phyloP scores from a whole-genome alignment of 2,888 invertebrate species.

The Apantesis nais region DNA sequence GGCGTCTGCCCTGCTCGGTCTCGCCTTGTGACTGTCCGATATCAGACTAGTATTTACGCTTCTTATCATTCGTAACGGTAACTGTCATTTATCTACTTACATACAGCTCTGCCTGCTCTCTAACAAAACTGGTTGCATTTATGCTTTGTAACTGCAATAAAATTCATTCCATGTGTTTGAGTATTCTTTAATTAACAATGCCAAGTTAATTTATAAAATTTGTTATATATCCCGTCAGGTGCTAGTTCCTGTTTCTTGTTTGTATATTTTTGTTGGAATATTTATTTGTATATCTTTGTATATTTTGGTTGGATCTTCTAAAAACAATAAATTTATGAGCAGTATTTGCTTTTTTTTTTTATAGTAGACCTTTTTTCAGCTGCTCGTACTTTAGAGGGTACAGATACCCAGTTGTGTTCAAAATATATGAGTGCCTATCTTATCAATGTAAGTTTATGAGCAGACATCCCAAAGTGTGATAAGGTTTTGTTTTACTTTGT shows the following conservation, averaged over 20 bases:
- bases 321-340: slow-evolving; percentile 37
- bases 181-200: slow-evolving; percentile 2
- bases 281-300: slow-evolving; percentile 38
- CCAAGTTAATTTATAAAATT: slow-evolving; percentile 19
- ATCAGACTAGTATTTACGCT: slow-evolving; percentile 55
- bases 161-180: slow-evolving; percentile 15
- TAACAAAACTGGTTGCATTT: slow-evolving; percentile 46
- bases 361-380: background rate
- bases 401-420: background rate
- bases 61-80: slow-evolving; percentile 45
- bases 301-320: slow-evolving; percentile 45
- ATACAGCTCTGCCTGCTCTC: slow-evolving; percentile 40
- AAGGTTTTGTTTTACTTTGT: background rate
- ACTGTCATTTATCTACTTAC: slow-evolving; percentile 34
- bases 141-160: slow-evolving; percentile 30
- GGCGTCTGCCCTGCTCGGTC: slow-evolving; percentile 32
- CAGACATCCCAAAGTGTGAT: background rate
- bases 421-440: background rate
- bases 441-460: too few relatives aligned
- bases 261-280: slow-evolving; percentile 18
- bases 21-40: slow-evolving; percentile 52
- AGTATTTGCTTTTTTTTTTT: background rate
- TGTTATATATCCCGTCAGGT: slow-evolving; percentile 49
- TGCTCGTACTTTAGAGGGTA: background rate
- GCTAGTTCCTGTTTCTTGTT: slow-evolving; percentile 54